Evolutionary conservation across 2,888 invertebrate species (phyloP).

Genomic region (Lasioglossum pauxillum): DNA sequence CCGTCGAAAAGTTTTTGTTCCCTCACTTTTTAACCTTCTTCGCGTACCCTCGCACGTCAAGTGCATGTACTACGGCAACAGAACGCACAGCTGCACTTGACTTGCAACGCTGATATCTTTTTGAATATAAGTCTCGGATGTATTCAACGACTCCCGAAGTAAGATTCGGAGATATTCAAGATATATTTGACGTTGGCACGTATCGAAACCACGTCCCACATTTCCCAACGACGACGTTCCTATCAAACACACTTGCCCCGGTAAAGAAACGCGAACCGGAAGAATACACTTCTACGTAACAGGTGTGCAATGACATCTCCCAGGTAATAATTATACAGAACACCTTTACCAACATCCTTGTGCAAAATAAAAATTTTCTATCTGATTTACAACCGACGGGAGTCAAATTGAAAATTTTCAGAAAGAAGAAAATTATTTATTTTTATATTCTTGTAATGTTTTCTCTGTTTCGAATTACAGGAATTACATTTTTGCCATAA

Average conservation of each 20-base stretch:
- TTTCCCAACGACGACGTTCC: constrained; percentile 48
- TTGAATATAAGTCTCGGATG: constrained; percentile 64
- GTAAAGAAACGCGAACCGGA: constrained; percentile 28
- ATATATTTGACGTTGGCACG: constrained; percentile 55
- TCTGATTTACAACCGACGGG: too few species aligned
- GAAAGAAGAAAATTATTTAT: too few species aligned
- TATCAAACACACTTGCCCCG: constrained; percentile 52
- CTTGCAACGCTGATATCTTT: constrained; percentile 62
- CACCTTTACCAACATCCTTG: too few species aligned
- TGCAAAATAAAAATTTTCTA: too few species aligned
- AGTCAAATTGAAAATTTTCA: too few species aligned
- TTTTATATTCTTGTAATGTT: too few species aligned
- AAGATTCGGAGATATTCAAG: constrained; percentile 63
- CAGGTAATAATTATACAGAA: too few species aligned
- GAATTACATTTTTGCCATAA: too few species aligned
- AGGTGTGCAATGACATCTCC: not conserved
- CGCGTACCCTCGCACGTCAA: constrained; percentile 42
- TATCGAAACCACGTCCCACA: constrained; percentile 63
- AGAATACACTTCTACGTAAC: constrained; percentile 25
- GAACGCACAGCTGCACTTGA: constrained; percentile 68
- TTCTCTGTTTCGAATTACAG: too few species aligned
- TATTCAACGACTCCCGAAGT: constrained; percentile 56
- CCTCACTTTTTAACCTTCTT: constrained; percentile 51
- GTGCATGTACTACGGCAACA: constrained; percentile 45
- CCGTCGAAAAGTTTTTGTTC: constrained; percentile 15